These are phyloP conservation scores for Monomorium pharaonis DNA, from an alignment of 1,140 invertebrate genomes.

Conservation along the genomic window DNA sequence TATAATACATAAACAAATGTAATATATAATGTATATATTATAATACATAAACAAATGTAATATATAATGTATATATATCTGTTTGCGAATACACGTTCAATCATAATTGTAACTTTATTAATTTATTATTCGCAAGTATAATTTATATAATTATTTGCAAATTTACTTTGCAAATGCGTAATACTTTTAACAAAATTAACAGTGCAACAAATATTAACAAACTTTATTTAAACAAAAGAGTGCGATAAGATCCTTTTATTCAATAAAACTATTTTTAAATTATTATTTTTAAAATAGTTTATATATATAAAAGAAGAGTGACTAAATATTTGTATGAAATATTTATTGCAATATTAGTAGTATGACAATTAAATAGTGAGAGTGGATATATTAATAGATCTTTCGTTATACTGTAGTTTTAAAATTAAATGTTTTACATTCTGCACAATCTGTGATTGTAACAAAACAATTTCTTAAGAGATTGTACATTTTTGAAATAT, in stretches of 20 bases:
- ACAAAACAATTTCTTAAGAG: neutral
- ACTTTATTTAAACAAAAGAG: neutral
- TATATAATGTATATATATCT: neutral
- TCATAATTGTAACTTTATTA: neutral
- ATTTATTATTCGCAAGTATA: too few relatives aligned
- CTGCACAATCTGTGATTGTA: neutral
- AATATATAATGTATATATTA: too few relatives aligned
- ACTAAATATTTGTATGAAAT: neutral
- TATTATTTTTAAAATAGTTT: too few relatives aligned
- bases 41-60: neutral
- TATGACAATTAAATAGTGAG: neutral
- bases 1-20: neutral
- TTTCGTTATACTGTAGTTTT: neutral
- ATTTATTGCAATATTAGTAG: neutral
- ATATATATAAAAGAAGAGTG: neutral
- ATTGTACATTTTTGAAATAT: neutral
- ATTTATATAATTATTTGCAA: neutral
- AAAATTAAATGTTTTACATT: neutral
- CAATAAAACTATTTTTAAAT: too few relatives aligned
- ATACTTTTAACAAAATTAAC: neutral
- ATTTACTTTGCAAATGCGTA: neutral
- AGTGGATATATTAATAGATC: too few relatives aligned
- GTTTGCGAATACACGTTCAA: neutral
- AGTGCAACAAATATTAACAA: neutral
- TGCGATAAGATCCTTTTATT: too few relatives aligned